Conservation (phyloP, 2,888 invertebrate genomes). For the Cryptus armator region DNA sequence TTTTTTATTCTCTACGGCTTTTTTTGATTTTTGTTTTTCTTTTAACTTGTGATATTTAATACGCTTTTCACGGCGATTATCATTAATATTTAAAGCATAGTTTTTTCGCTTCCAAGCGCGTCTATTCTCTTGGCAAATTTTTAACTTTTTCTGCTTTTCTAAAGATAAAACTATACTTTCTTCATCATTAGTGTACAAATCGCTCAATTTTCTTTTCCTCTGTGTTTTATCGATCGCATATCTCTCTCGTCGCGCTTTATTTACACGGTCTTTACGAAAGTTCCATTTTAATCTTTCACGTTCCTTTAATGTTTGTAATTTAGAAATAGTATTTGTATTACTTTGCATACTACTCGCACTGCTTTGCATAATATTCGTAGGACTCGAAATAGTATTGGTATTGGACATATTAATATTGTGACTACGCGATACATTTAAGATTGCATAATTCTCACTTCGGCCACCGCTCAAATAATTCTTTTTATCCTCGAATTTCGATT, state of each 20-base stretch:
- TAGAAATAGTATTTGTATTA: neutral
- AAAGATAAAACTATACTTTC: neutral
- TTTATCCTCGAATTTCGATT: too few relatives aligned
- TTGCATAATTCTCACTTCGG: neutral
- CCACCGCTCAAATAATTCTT: too few relatives aligned
- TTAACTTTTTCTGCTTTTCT: too few relatives aligned
- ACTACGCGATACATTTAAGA: neutral
- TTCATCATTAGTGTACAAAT: neutral
- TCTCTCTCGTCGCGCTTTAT: neutral
- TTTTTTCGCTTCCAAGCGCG: neutral
- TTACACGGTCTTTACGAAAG: neutral
- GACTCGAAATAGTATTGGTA: neutral
- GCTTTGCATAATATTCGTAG: neutral
- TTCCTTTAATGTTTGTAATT: neutral
- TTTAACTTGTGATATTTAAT: too few relatives aligned
- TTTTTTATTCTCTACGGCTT: neutral
- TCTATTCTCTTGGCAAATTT: neutral
- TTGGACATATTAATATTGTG: neutral
- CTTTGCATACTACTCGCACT: neutral
- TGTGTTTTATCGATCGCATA: neutral
- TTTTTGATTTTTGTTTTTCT: neutral
- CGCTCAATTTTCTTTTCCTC: neutral
- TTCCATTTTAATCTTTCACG: neutral
- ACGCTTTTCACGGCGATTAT: neutral
- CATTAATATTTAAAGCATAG: neutral